phyloP scores from a whole-genome alignment of 2,113 vertebrate species.

The Hystrix cristata region DNA sequence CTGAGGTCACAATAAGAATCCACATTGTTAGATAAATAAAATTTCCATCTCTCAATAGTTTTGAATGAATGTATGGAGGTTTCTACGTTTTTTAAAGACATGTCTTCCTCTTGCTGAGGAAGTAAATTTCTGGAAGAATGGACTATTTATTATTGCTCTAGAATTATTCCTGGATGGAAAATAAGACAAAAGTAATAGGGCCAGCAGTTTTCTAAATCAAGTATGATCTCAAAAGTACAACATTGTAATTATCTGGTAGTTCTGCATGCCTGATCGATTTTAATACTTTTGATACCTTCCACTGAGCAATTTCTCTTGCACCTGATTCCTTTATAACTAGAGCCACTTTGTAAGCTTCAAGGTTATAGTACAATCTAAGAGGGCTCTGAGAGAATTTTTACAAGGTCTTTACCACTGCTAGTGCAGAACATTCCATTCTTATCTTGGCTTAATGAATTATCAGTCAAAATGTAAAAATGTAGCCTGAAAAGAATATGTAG shows the following conservation, averaged over 20 bases:
- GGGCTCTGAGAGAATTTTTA: neutral
- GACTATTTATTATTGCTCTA: neutral
- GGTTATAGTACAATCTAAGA: neutral
- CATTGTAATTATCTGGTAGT: neutral
- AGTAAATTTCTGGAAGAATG: neutral
- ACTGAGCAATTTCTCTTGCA: neutral
- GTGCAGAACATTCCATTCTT: neutral
- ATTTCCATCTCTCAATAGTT: neutral
- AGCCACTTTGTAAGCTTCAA: neutral
- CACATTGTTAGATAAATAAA: neutral
- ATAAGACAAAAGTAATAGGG: neutral
- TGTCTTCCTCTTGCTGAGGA: neutral
- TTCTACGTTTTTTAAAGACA: neutral
- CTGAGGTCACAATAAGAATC: neutral
- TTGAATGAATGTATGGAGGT: neutral
- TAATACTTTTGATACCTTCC: neutral
- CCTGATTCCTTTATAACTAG: neutral
- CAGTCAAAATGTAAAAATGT: neutral
- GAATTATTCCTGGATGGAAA: neutral
- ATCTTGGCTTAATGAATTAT: neutral
- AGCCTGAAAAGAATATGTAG: neutral
- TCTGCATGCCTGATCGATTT: neutral
- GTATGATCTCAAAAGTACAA: neutral
- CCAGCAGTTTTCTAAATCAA: neutral
- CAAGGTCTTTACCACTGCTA: neutral